phyloP scores from a whole-genome alignment of 2,888 invertebrate genomes.

The Crossocerus cetratus region DNA sequence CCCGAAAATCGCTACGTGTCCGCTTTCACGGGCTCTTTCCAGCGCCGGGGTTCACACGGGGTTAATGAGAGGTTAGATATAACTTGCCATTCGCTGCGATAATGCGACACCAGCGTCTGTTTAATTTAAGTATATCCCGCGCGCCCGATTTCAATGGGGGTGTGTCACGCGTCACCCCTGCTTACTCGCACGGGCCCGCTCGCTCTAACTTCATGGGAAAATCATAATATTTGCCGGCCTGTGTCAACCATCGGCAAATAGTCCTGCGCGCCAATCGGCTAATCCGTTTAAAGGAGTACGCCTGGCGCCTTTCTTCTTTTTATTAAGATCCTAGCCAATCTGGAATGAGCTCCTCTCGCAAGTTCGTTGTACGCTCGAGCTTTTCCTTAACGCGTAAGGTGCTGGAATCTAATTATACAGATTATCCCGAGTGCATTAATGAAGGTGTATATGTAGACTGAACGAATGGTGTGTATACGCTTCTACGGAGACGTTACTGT shows the following conservation, averaged over 20 bases:
- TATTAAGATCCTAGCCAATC: not conserved
- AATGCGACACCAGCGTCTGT: constrained; percentile 72
- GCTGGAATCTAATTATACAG: too few species aligned
- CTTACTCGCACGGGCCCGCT: constrained; percentile 24
- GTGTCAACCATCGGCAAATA: constrained; percentile 13
- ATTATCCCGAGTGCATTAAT: too few species aligned
- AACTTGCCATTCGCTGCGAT: constrained; percentile 70
- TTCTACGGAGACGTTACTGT: constrained; percentile 4
- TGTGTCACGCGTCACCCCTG: constrained; percentile 62
- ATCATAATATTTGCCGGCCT: constrained; percentile 69
- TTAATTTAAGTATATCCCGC: constrained; percentile 74
- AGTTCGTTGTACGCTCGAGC: too few species aligned
- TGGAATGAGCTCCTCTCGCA: too few species aligned
- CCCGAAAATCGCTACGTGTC: constrained; percentile 65
- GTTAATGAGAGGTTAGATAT: constrained; percentile 77
- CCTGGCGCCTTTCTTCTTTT: too few species aligned
- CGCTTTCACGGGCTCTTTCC: constrained; percentile 52
- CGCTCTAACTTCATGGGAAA: constrained; percentile 70
- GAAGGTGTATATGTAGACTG: too few species aligned
- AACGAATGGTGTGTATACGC: too few species aligned
- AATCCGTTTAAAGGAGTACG: too few species aligned
- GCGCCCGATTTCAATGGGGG: constrained; percentile 72
- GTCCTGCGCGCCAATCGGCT: not conserved
- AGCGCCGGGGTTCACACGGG: constrained; percentile 71
- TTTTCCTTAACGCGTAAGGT: too few species aligned